A percentile compares a stretch with the other conserved stretches of the same genome.
Conservation (phyloP, 2,113 vertebrate species). For the Pogona vitticeps region DNA sequence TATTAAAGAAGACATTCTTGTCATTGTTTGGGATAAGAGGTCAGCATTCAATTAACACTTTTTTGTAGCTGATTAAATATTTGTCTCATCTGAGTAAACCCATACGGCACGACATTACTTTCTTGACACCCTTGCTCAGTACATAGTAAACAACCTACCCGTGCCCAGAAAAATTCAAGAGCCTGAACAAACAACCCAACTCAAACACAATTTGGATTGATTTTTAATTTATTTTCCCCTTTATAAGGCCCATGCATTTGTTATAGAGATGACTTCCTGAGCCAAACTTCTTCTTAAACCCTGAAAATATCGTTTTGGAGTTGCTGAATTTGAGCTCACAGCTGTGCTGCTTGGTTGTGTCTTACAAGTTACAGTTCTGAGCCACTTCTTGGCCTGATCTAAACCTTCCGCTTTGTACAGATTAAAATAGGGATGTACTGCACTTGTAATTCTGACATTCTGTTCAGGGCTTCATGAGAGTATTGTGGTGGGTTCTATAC, state of each 20-base stretch:
- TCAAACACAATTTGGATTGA: constrained; percentile 4
- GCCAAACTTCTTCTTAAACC: too few relatives aligned
- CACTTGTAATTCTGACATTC: too few relatives aligned
- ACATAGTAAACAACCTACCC: constrained; percentile 14
- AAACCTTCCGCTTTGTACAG: not conserved
- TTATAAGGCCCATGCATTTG: not conserved
- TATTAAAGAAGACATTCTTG: constrained; percentile 34
- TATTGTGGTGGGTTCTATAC: too few relatives aligned
- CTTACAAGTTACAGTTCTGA: not conserved
- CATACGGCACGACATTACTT: constrained; percentile 7
- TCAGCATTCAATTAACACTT: constrained; percentile 32
- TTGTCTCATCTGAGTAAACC: constrained; percentile 31
- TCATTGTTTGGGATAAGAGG: constrained; percentile 1
- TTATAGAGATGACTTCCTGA: not conserved
- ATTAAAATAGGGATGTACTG: not conserved
- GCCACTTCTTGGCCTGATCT: not conserved
- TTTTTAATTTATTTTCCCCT: not conserved
- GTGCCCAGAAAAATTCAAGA: not conserved
- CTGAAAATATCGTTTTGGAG: not conserved
- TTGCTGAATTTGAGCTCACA: not conserved
- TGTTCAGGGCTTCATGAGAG: too few relatives aligned
- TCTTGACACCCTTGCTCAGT: not conserved
- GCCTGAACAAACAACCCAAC: not conserved
- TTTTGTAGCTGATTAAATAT: constrained; percentile 23
- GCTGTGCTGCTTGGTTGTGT: not conserved